Base-by-base conservation (phyloP, 2,797 vertebrate genomes). In the Crypturellus tataupa region DNA sequence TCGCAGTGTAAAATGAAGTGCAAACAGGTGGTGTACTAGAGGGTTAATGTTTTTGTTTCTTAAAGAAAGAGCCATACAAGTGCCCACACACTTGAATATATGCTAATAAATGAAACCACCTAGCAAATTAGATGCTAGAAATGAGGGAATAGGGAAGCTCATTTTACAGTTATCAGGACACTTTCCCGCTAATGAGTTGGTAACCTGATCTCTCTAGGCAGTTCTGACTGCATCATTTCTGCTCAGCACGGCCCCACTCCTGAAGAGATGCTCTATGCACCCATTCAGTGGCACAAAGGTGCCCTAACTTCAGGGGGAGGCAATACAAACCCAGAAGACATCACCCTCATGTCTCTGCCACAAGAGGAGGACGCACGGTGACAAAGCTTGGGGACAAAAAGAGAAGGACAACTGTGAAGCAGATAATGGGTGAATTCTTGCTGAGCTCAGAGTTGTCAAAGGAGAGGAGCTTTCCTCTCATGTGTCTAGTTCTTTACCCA, bases 11-110 rank as follows among this genome's bases (percentile, higher is more conserved):
- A 97, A 97, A 96, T 95, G 91, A 97, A 97, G 94, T 96, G 96
- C 96, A 97, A 98, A 97, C 97, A 98, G 97, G 97, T 98, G 98
- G 97, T 96, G 84, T 90, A 85, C 85, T 93, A 89, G 68, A 89
- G 90, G 79, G 95, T 96, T 97, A 95, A 96, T 93, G 95, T 95
- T 97, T 97, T 97, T 97, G 93, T 97, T 96, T 96, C 81, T 70
- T 80, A 80, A 87, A 94, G 62, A 95, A 91, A 93, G 87, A 83
- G 49, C 51, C 60, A 97, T 89, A 96, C 95, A 96, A 97, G 94
- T 80, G 91, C 96, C 97, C 97, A 97, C 95, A 95, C 92, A 93
- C 97, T 98, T 97, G 92, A 97, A 95, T 85, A 90, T 96, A 91
- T 47, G 94, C 96, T 97, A 96, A 97, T 85, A 85, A 89, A 95